These are phyloP conservation scores for Netelia virgata DNA, from an alignment of 2,888 invertebrate species.

Conservation along the genomic window DNA sequence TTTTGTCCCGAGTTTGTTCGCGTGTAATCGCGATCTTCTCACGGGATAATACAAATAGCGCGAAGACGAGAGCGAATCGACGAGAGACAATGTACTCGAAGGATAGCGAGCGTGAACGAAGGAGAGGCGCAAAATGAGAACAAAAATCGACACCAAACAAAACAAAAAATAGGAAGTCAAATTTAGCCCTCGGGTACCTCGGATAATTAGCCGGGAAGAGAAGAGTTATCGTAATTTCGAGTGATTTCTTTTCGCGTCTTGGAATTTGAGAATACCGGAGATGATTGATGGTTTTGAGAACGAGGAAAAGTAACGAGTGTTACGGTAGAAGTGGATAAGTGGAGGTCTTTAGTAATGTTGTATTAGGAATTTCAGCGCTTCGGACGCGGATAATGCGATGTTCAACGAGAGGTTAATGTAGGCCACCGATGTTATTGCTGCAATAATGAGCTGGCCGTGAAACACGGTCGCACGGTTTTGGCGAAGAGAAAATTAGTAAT, in stretches of 20 bases:
- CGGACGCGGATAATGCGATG: constrained; percentile 13
- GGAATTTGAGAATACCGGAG: neutral
- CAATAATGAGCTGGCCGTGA: constrained; percentile 30
- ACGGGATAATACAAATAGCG: constrained; percentile 60
- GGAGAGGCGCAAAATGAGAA: constrained; percentile 6
- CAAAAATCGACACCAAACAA: neutral
- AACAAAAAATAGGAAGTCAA: constrained; percentile 35
- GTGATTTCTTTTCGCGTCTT: constrained; percentile 30
- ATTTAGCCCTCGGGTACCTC: neutral
- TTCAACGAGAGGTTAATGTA: constrained; percentile 38
- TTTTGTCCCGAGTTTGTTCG: constrained; percentile 10
- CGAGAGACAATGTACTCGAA: constrained; percentile 9
- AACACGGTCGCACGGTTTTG: constrained; percentile 10
- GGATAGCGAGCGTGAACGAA: neutral
- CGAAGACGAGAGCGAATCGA: constrained; percentile 22
- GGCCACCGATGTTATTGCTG: constrained; percentile 46
- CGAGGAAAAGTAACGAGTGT: constrained; percentile 31
- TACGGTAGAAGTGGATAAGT: constrained; percentile 15
- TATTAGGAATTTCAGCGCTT: constrained; percentile 9
- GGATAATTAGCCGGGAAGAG: constrained; percentile 42
- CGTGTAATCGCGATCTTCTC: constrained; percentile 58
- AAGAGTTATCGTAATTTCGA: constrained; percentile 28
- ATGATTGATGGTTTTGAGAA: constrained; percentile 43
- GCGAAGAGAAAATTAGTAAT: constrained; percentile 50
- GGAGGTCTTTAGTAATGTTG: constrained; percentile 14